Base-by-base conservation (phyloP, 2,888 invertebrate genomes). In the Abscondita cerata region DNA sequence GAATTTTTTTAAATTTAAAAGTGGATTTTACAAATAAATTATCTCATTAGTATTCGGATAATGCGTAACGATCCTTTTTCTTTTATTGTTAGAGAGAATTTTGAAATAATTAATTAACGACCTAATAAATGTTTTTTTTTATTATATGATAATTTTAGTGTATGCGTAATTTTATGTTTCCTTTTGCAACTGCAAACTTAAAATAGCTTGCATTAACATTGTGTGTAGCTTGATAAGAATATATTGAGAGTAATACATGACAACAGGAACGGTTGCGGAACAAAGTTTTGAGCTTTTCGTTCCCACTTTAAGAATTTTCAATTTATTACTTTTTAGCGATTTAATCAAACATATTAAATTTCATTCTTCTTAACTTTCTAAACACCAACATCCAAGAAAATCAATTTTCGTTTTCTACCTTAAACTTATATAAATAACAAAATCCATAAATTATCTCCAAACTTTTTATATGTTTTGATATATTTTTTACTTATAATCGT, bases 201-300 rank as follows among this genome's bases (percentile, higher is more conserved):
- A 58, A 52, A 25, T 62, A 57, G 57, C 52, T 48, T 57, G 20
- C 48, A 57, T 33, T 25, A 57, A 58, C 57, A 53, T 57, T 62
- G 57, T 62, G 57, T 62, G 51, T 56, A 18, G 56, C 62, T 58
- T 62, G 62, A 62, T 62, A 62, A 62, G 62, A 57, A 62, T 62
- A 62, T 57, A 62, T 62, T 57, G 52, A 51, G 52, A 57, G 57
- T 57, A 57, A 57, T 62, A 62, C 53, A 62, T 53, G 53, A 62
- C 62, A 56, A 57, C 61, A 55, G 52, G 52, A 55, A 62, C 62
- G 57, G 56, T 53, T 47, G 57, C 20, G 62, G 58, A 62, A 62
- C 33, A 34, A 57, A 62, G 57, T 62, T 25, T 62, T 31, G 62
- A 57, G 52, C 62, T 33, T 57, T 54, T 47, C 11, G 16, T 44